Base-by-base conservation (phyloP, 2,113 vertebrate genomes). In the Taurulus bubalis region DNA sequence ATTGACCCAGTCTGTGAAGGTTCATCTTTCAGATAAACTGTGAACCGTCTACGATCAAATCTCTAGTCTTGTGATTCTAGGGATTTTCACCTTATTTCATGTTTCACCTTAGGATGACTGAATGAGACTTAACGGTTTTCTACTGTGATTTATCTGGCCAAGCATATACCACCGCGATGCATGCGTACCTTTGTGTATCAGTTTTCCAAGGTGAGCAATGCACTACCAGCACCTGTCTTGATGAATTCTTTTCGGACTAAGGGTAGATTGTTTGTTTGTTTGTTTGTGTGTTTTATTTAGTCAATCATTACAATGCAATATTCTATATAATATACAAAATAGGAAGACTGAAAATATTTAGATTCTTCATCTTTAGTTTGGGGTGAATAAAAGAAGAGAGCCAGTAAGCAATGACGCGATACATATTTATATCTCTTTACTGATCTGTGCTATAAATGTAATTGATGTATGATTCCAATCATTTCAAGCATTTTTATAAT, bases 1-100 rank as follows among this genome's bases (percentile, higher is more conserved):
- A 59, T 12, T 72, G 36, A 60, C n/a, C 60, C 30, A 9, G 9
- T 66, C 71, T 68, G 14, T 71, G 9, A 36, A 72, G 63, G 64
- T 66, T 60, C 4, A 59, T 83, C 56, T 63, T 56, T 65, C 38
- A 45, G 28, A 55, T 32, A 28, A 85, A 66, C 49, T 42, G 9
- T 8, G 22, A 68, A 83, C 69, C 49, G 58, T 73, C 18, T 10
- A 28, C 45, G 28, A 10, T 70, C 32, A 14, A 56, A 78, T 71
- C 5, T 53, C 3, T 12, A 8, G 58, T 42, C 9, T 14, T 6
- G 11, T 6, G 18, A 66, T 75, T 75, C 10, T 49, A 30, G 20
- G 16, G 32, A 32, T 71, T 14, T 12, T 58, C 11, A 56, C 55
- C 20, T 12, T 26, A 28, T 8, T 56, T 56, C 12, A 26, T 9